Evolutionary conservation across 2,797 vertebrate genomes (phyloP), one percentile per base, ranked within the genome.

Genomic region (Chromis chromis): DNA sequence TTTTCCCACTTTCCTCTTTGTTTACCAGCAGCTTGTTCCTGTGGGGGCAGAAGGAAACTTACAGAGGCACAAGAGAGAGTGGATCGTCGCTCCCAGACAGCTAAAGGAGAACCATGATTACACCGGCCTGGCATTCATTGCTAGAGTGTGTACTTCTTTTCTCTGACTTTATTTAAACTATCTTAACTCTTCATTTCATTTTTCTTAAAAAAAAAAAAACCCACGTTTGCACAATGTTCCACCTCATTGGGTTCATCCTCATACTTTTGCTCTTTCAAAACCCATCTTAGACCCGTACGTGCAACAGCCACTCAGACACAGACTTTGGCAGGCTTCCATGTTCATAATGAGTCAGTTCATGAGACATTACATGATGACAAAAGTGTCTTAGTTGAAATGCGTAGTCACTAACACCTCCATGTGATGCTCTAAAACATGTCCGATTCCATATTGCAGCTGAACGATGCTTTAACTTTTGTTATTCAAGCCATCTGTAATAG

Each of bases 101-200:
- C 92, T 98, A 11, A 3, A 16, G 0, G 98, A 99, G 92, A 96
- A 96, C 71, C 57, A 88, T 0, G 95, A 97, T 82, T 97, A 98
- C 85, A 95, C 89, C 0, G 74, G 84, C 48, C 62, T 60, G n/a
- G 69, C 92, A 4, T 90, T 67, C 11, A 94, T 99, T 48, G 95
- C 97, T 21, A 96, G 40, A 87, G 98, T 99, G 88, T 88, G 96
- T 81, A 39, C 3, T 46, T 46, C 0, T 59, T 56, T 17, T 0
- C 19, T 42, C 7, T 24, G 33, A 44, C 27, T 33, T 1, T 27
- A 9, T 44, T 31, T 31, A 55, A 22, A 24, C 22, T 49, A 21
- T 48, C 8, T 1, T 48, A 31, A 31, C 31, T 9, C 1, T 31
- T 40, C 39, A 40, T 1, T 40, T 40, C 39, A 40, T 10, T 16